A percentile compares a stretch with the other conserved stretches of the same genome.
Evolutionary conservation across 2,113 vertebrate species (phyloP).

Genomic region (Carassius auratus): DNA sequence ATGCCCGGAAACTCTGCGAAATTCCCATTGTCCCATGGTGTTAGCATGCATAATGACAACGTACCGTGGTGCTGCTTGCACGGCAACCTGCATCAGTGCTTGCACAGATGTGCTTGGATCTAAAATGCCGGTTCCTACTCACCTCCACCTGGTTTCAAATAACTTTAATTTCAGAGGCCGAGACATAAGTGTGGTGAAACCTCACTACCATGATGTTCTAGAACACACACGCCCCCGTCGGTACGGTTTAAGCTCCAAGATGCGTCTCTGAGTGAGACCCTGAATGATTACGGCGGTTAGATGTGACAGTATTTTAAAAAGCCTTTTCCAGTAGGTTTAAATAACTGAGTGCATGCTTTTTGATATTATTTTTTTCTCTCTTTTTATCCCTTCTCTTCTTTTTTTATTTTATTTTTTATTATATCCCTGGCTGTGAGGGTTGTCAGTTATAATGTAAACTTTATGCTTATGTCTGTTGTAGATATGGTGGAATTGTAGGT

Average conservation of each 20-base stretch:
- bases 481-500: too few species aligned
- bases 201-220: not conserved
- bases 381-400: not conserved
- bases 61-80: not conserved
- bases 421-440: not conserved
- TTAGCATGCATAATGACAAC: not conserved
- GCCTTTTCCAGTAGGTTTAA: not conserved
- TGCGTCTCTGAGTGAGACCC: not conserved
- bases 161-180: not conserved
- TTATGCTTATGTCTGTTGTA: too few species aligned
- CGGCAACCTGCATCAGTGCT: not conserved
- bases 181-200: not conserved
- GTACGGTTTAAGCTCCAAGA: not conserved
- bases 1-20: not conserved
- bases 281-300: not conserved
- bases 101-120: slow-evolving; percentile 10
- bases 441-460: not conserved
- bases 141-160: not conserved
- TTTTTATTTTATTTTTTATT: not conserved
- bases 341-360: not conserved
- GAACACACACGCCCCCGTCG: not conserved
- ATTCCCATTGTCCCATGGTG: not conserved
- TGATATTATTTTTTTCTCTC: not conserved
- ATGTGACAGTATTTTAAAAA: slow-evolving; percentile 6
- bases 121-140: not conserved